These are phyloP conservation scores for Rhimphoctona megacephalus DNA, from an alignment of 2,888 invertebrate genomes.

Conservation along the genomic window DNA sequence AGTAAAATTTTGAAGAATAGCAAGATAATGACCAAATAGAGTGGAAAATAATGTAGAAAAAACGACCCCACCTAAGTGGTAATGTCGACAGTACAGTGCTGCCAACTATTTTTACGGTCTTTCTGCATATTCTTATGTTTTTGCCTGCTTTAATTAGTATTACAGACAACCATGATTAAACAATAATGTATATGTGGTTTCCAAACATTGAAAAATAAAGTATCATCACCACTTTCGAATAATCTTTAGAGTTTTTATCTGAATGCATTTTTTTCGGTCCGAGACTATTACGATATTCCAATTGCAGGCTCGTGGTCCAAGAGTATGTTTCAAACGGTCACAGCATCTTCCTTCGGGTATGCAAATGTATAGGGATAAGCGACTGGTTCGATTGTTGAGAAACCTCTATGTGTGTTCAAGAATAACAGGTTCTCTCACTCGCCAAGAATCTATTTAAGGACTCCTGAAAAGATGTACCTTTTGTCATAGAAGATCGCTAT, in stretches of 20 bases:
- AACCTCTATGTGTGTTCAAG: slow-evolving; percentile 6
- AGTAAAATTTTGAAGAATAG: background rate
- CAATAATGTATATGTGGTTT: background rate
- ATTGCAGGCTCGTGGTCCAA: background rate
- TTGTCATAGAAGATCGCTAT: background rate
- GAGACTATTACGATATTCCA: background rate
- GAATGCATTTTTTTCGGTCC: background rate
- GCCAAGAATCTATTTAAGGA: background rate
- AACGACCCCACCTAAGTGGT: background rate
- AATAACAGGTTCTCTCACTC: slow-evolving; percentile 40
- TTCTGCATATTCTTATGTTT: slow-evolving; percentile 78
- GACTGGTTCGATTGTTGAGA: background rate
- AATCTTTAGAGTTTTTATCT: background rate
- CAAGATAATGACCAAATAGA: background rate
- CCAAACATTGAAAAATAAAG: background rate
- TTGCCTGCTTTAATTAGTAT: slow-evolving; percentile 56
- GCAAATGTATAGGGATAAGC: slow-evolving; percentile 46
- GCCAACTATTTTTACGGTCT: slow-evolving; percentile 61
- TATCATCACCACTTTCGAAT: background rate
- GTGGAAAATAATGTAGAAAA: too few species aligned
- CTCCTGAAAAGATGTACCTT: background rate
- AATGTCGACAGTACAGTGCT: background rate
- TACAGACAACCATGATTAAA: background rate
- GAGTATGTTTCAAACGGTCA: background rate
- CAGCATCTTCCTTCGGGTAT: slow-evolving; percentile 23